Evolutionary conservation across 2,888 invertebrate genomes (phyloP).

Genomic region (Cheilosia urbana): DNA sequence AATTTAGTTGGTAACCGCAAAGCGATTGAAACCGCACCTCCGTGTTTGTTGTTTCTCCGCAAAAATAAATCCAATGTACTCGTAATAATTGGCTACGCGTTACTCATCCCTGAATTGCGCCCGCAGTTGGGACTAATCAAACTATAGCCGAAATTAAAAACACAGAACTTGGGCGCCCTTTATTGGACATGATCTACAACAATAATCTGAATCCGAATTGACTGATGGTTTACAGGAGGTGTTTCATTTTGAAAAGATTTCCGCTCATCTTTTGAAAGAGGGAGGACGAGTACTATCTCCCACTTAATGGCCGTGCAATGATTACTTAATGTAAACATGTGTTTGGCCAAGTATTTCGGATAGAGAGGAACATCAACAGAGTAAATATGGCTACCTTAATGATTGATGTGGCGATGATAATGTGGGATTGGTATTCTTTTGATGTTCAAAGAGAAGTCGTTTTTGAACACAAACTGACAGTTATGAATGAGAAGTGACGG

Average conservation of each 20-base stretch:
- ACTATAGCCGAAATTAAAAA: slow-evolving; percentile 43
- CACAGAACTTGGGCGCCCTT: slow-evolving; percentile 7
- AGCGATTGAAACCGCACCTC: slow-evolving; percentile 56
- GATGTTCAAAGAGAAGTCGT: not conserved
- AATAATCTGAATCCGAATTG: slow-evolving; percentile 22
- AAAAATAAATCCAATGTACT: slow-evolving; percentile 53
- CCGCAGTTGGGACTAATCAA: slow-evolving; percentile 50
- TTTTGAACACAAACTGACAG: not conserved
- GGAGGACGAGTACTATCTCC: not conserved
- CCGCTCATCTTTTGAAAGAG: not conserved
- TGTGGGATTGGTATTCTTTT: slow-evolving; percentile 10
- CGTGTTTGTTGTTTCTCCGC: slow-evolving; percentile 44
- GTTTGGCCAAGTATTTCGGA: not conserved
- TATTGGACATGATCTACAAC: not conserved
- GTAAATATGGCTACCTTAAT: not conserved
- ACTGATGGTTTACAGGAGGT: slow-evolving; percentile 45
- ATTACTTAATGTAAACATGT: slow-evolving; percentile 15
- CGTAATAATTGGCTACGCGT: slow-evolving; percentile 55
- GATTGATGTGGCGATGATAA: slow-evolving; percentile 39
- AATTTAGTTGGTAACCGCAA: slow-evolving; percentile 59
- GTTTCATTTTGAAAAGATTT: slow-evolving; percentile 8
- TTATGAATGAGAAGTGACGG: not conserved
- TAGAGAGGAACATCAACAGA: no score
- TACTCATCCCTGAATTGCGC: slow-evolving; percentile 20
- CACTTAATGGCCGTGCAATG: slow-evolving; percentile 21